These are phyloP conservation scores for Mungos mungo DNA, from an alignment of 2,113 vertebrate genomes.

Conservation along the genomic window DNA sequence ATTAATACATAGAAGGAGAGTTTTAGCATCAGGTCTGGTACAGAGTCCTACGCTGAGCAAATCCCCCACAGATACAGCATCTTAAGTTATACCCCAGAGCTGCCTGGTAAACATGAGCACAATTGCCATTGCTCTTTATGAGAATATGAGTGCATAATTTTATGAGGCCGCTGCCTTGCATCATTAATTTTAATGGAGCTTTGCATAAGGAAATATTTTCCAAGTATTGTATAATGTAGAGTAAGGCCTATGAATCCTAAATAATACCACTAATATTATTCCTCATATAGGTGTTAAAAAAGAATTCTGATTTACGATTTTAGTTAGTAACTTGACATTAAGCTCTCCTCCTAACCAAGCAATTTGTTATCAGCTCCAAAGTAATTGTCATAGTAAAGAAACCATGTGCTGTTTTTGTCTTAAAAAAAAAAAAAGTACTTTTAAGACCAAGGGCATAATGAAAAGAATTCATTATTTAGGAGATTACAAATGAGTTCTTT, in stretches of 20 bases:
- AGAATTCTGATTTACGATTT: not conserved
- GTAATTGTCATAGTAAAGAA: not conserved
- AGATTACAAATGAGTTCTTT: not conserved
- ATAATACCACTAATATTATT: slow-evolving; percentile 51
- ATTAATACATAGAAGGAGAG: not conserved
- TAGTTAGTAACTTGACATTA: not conserved
- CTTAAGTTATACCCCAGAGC: not conserved
- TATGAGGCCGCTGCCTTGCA: slow-evolving; percentile 65
- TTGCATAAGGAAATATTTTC: slow-evolving; percentile 66
- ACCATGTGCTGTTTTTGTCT: not conserved
- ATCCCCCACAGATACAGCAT: not conserved
- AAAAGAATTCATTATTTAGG: not conserved
- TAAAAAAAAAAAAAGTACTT: not conserved
- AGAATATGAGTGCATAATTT: slow-evolving; percentile 58
- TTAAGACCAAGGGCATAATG: not conserved
- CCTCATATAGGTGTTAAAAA: not conserved
- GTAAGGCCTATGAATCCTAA: slow-evolving; percentile 52
- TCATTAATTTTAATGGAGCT: slow-evolving; percentile 71
- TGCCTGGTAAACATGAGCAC: slow-evolving; percentile 29
- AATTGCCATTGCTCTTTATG: slow-evolving; percentile 49
- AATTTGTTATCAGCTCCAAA: not conserved
- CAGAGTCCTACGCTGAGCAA: not conserved
- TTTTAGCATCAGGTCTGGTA: not conserved
- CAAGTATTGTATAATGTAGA: slow-evolving; percentile 54
- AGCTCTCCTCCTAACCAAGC: not conserved